Evolutionary conservation across 1,140 invertebrate species (phyloP).

Genomic region (Drosophila prosaltans): DNA sequence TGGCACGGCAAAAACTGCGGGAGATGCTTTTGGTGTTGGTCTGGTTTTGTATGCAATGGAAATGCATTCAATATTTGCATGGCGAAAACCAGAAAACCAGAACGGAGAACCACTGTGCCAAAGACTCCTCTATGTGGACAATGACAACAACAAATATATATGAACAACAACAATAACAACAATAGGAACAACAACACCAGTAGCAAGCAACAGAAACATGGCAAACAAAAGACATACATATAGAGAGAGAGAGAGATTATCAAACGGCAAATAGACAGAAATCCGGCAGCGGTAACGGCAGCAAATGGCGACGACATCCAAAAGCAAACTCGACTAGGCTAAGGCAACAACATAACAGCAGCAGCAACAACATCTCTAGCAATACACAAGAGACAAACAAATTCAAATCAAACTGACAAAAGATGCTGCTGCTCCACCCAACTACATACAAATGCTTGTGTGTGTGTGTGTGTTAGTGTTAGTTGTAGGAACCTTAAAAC

Average conservation of each 20-base stretch:
- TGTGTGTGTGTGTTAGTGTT: conserved; percentile 8
- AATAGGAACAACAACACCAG: conserved; percentile 11
- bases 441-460: background rate
- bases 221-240: conserved; percentile 36
- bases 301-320: conserved; percentile 52
- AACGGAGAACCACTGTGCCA: conserved; percentile 56
- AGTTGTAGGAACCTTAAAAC: conserved; percentile 29
- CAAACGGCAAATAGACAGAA: conserved; percentile 70
- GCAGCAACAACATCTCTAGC: conserved; percentile 33
- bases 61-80: conserved; percentile 43
- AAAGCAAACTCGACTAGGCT: conserved; percentile 58
- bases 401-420: conserved; percentile 74
- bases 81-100: conserved; percentile 18
- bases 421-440: conserved; percentile 20
- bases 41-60: background rate
- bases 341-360: conserved; percentile 53
- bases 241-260: conserved; percentile 53
- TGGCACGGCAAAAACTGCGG: conserved; percentile 21
- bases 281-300: conserved; percentile 54
- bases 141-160: conserved; percentile 5
- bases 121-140: conserved; percentile 35
- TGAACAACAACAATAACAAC: conserved; percentile 37
- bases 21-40: conserved; percentile 14
- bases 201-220: conserved; percentile 11
- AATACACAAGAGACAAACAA: conserved; percentile 72